Evolutionary conservation across 1,140 invertebrate species (phyloP).

Genomic region (Sycophaga agraensis): DNA sequence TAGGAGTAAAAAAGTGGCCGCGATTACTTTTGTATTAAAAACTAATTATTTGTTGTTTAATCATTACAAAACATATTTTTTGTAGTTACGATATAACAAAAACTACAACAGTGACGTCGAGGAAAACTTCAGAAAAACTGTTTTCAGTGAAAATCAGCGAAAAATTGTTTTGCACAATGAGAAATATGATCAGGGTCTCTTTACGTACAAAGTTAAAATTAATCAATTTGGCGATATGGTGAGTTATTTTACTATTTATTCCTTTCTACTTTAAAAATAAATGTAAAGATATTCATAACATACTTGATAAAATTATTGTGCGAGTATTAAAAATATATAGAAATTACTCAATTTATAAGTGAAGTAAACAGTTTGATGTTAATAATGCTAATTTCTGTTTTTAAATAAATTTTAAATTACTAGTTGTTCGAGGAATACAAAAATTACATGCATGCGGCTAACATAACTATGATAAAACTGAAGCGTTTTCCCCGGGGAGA

Average conservation of each 20-base stretch:
- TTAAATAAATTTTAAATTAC: background rate
- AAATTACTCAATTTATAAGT: background rate
- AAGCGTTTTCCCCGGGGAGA: slow-evolving; percentile 49
- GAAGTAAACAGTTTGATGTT: background rate
- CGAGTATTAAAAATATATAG: background rate
- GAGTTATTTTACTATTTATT: slow-evolving; percentile 10
- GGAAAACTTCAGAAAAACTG: slow-evolving; percentile 81
- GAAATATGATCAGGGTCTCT: slow-evolving; percentile 65
- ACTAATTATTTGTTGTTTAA: too few species aligned
- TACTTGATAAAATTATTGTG: too few species aligned
- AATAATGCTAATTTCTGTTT: too few species aligned
- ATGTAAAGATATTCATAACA: background rate
- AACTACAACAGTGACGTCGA: slow-evolving; percentile 71
- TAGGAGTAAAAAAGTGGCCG: too few species aligned
- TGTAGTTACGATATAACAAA: slow-evolving; percentile 66
- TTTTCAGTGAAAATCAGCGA: slow-evolving; percentile 82
- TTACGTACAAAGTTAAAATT: slow-evolving; percentile 67
- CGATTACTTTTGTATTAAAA: too few species aligned
- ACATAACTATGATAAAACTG: slow-evolving; percentile 12
- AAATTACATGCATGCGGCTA: slow-evolving; percentile 6
- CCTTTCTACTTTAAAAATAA: background rate
- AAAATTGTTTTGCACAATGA: slow-evolving; percentile 85
- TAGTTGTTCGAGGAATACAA: slow-evolving; percentile 14
- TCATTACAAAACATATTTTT: too few species aligned
- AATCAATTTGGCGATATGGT: slow-evolving; percentile 86